Evolutionary conservation across 1,140 invertebrate species (phyloP), one percentile per base, ranked within the genome.

Genomic region (Cotesia typhae): DNA sequence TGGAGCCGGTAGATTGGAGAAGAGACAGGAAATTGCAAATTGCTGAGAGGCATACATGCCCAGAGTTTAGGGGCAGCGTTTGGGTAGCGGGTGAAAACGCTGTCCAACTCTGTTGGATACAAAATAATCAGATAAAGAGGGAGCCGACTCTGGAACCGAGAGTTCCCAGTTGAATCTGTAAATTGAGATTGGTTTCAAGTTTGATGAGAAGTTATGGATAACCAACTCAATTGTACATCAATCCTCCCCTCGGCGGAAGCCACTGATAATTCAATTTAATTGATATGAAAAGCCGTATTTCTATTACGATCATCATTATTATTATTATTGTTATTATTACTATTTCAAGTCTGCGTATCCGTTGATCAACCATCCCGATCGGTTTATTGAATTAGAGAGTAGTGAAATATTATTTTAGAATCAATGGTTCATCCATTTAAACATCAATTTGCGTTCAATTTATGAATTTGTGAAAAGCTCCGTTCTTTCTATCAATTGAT

Each of bases 1-100:
- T 28, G 73, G 75, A 74, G 61, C 73, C 70, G 74, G 71, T 68
- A 71, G 10, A 69, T 77, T 75, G 75, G 69, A 82, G 79, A 82
- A 82, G 79, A 78, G 82, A 77, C 82, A 83, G 82, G 83, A 84
- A 84, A 84, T 84, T 83, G 81, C 82, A 81, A 83, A 84, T 84
- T 83, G 80, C 80, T 77, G 72, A 79, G 75, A 74, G 77, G 73
- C 76, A 75, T 74, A 75, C 70, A 20, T 55, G 59, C 6, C 17
- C 35, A 28, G 35, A 4, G 35, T 61, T 61, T 28, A 12, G 14
- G 59, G 28, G 59, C 35, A 28, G 35, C 59, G 10, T 61, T 61
- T 20, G 28, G 14, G 17, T 3, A 28, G 28, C 28, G 59, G 17
- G 9, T 17, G 17, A 35, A 61, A 12, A 12, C 7, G 9, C 20